These are phyloP conservation scores for Pelusios castaneus DNA, from an alignment of 2,113 vertebrate genomes.

Conservation along the genomic window DNA sequence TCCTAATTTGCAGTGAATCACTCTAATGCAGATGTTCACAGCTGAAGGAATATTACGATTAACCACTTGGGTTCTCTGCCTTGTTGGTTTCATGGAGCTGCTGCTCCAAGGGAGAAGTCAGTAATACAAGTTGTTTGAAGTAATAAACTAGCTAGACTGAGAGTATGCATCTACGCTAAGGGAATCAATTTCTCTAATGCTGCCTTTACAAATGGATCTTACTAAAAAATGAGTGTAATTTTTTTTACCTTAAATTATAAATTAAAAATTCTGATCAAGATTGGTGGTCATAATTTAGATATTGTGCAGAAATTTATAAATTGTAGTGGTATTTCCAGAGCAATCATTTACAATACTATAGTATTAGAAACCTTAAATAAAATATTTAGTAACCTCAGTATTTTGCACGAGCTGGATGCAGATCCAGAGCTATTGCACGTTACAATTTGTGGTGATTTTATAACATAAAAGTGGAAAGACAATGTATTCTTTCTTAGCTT, in stretches of 20 bases:
- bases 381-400: not conserved
- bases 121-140: not conserved
- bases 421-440: not conserved
- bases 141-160: not conserved
- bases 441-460: not conserved
- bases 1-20: not conserved
- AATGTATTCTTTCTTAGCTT: not conserved
- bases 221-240: not conserved
- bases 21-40: fast-evolving
- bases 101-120: not conserved
- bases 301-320: not conserved
- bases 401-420: not conserved
- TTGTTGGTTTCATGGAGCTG: not conserved
- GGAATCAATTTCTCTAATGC: not conserved
- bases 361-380: not conserved
- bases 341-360: not conserved
- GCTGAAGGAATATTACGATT: not conserved
- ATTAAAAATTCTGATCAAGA: not conserved
- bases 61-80: not conserved
- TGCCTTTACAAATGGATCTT: not conserved
- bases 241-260: not conserved
- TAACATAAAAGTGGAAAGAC: not conserved
- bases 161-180: not conserved
- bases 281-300: not conserved
- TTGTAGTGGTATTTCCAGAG: not conserved